phyloP scores from a whole-genome alignment of 2,797 vertebrate species.

The Coluber constrictor region DNA sequence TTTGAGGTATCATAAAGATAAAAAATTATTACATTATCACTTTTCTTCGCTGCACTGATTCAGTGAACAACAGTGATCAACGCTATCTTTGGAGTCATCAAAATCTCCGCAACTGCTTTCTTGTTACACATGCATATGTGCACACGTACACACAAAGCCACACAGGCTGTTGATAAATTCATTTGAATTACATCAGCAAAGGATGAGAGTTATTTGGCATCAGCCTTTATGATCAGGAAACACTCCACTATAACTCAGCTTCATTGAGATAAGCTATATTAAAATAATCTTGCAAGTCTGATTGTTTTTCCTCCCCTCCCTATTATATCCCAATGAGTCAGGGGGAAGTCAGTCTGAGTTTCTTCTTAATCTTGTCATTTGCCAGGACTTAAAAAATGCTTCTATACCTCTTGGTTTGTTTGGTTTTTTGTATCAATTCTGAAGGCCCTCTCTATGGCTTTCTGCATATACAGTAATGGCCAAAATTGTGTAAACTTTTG shows the following conservation, averaged over 20 bases:
- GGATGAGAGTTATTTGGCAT: neutral
- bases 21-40: neutral
- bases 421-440: neutral
- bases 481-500: no score
- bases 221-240: neutral
- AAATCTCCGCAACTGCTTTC: neutral
- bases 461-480: no score
- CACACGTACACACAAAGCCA: neutral
- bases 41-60: neutral
- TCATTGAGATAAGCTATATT: neutral
- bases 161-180: neutral
- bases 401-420: neutral
- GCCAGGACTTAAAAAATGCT: neutral
- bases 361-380: neutral
- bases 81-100: neutral
- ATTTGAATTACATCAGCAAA: neutral
- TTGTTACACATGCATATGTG: neutral
- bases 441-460: neutral
- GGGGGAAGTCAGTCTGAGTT: neutral
- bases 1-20: neutral
- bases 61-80: neutral
- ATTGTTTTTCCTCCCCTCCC: neutral
- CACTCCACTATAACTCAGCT: neutral
- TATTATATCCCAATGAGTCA: neutral
- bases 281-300: neutral